Conservation (phyloP, 92 coral and sea anemone genomes). For the Paramuricea clavata region DNA sequence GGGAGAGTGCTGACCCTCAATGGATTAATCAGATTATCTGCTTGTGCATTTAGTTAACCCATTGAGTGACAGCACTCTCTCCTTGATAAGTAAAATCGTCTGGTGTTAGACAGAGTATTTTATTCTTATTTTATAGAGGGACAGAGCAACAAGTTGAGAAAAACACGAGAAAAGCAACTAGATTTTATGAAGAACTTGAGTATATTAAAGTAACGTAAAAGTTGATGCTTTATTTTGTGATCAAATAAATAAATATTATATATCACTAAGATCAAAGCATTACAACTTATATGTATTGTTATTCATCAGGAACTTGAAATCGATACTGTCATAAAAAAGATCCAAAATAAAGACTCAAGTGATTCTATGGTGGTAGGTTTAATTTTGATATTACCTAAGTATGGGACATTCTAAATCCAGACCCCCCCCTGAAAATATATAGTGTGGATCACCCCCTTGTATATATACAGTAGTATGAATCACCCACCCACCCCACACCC, state of each 20-base stretch:
- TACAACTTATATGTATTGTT: not conserved
- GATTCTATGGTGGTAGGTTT: not conserved
- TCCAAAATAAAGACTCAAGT: not conserved
- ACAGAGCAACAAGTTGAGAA: slow-evolving; percentile 75
- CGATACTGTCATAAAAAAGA: not conserved
- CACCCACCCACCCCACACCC: no score
- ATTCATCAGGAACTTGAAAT: slow-evolving; percentile 25
- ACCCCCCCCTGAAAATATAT: not conserved
- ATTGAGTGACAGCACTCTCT: no score
- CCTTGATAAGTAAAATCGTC: no score
- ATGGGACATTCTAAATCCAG: no score
- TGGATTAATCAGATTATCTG: no score
- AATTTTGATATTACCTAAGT: not conserved
- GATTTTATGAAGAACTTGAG: slow-evolving; percentile 77
- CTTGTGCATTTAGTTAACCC: no score
- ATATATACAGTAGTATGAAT: no score
- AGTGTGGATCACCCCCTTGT: not conserved
- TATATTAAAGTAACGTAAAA: slow-evolving; percentile 60
- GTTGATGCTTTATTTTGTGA: no score
- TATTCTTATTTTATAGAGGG: slow-evolving; percentile 46
- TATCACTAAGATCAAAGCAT: not conserved
- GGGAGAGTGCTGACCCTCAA: no score
- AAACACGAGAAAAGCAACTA: slow-evolving; percentile 76
- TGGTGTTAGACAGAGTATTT: not conserved
- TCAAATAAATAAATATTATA: not conserved